Conservation (phyloP, 2,888 invertebrate genomes). For the Melanargia galathea region DNA sequence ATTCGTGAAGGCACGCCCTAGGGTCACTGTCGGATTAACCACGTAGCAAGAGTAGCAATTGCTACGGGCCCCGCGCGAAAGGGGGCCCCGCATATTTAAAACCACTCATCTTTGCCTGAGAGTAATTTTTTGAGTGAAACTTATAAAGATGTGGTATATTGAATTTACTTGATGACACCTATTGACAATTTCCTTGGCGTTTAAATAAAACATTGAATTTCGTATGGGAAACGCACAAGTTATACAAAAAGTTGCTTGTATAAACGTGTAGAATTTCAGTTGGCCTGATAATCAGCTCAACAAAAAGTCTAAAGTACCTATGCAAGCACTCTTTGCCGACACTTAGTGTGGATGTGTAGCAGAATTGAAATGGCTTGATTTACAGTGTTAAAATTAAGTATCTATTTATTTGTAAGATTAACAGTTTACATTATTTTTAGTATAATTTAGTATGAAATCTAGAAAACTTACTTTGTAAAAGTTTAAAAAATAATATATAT, state of each 20-base stretch:
- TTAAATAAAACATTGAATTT: no score
- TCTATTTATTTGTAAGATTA: neutral
- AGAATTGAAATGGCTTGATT: neutral
- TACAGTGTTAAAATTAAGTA: neutral
- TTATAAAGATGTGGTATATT: no score
- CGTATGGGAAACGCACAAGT: no score
- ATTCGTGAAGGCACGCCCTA: no score
- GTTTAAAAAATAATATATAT: no score
- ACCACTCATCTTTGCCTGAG: neutral
- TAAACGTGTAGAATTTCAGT: neutral
- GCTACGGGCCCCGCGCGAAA: no score
- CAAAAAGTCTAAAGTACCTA: neutral
- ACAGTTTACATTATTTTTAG: neutral
- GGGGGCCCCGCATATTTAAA: neutral
- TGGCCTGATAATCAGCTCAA: neutral
- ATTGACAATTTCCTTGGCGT: no score
- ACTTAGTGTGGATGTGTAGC: no score
- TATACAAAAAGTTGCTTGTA: neutral
- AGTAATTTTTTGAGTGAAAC: neutral
- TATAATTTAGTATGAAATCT: neutral
- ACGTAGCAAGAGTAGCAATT: no score
- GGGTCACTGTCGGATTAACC: no score
- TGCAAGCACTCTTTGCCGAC: neutral
- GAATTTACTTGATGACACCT: no score
- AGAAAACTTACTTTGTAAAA: neutral